These are phyloP conservation scores for Eulacestoma nigropectus DNA, from an alignment of 2,113 vertebrate genomes.

Conservation along the genomic window DNA sequence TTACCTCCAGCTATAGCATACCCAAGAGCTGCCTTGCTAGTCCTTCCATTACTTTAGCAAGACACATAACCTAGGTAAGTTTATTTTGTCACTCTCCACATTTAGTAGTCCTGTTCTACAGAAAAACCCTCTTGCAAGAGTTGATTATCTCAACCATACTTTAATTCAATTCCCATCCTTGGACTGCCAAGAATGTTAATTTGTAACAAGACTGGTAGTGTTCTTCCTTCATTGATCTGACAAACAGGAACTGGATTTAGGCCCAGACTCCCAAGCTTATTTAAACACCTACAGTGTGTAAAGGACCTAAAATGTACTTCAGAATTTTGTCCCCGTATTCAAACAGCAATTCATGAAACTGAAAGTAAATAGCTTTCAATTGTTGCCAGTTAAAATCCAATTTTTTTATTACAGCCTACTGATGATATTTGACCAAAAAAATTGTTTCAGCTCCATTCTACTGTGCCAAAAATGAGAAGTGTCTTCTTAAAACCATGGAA, in stretches of 20 bases:
- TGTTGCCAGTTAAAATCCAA: background rate
- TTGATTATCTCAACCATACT: background rate
- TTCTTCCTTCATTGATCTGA: background rate
- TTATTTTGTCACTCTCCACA: background rate
- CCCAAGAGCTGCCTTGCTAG: background rate
- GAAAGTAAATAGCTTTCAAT: background rate
- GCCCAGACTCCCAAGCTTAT: background rate
- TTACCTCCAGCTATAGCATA: background rate
- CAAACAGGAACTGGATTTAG: slow-evolving; percentile 1
- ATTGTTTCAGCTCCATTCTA: background rate
- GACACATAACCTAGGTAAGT: background rate
- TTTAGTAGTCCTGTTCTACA: background rate
- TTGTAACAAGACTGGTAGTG: background rate
- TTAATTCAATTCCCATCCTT: background rate
- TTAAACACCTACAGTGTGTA: background rate
- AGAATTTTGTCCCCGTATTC: background rate
- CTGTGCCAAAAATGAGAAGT: background rate
- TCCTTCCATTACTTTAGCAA: background rate
- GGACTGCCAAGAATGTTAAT: background rate
- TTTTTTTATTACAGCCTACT: background rate
- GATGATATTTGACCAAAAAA: background rate
- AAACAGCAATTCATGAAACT: background rate
- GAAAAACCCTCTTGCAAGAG: background rate
- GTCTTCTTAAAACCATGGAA: background rate
- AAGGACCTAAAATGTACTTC: background rate